Evolutionary conservation across 2,888 invertebrate genomes (phyloP).

Genomic region (Athalia cordata): DNA sequence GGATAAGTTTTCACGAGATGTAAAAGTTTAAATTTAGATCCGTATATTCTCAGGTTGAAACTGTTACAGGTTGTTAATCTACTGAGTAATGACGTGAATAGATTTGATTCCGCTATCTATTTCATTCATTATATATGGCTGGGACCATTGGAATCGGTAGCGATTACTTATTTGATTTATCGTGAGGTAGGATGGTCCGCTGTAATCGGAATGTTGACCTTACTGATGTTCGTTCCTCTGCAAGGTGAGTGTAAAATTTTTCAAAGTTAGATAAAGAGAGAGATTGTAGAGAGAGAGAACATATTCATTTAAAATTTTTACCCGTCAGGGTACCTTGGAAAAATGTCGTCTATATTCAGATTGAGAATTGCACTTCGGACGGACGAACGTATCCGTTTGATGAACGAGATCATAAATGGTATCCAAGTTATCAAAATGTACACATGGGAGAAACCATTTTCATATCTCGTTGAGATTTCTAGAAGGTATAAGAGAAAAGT

Average conservation of each 20-base stretch:
- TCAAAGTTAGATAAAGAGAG: not conserved
- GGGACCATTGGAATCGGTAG: conserved; percentile 82
- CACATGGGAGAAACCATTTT: conserved; percentile 90
- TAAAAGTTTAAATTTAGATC: too few species aligned
- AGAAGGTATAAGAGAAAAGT: conserved; percentile 72
- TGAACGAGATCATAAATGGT: conserved; percentile 93
- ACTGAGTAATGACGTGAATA: conserved; percentile 86
- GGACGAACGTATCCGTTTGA: conserved; percentile 89
- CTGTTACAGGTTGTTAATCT: conserved; percentile 76
- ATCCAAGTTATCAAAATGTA: conserved; percentile 94
- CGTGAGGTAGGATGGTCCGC: conserved; percentile 76
- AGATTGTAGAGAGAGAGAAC: too few species aligned
- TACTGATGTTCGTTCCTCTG: conserved; percentile 74
- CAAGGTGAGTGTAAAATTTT: conserved; percentile 65
- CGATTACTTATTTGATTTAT: conserved; percentile 75
- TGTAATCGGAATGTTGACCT: conserved; percentile 75
- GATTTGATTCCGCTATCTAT: conserved; percentile 82
- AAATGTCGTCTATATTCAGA: conserved; percentile 74
- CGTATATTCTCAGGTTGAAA: not conserved
- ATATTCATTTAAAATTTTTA: not conserved
- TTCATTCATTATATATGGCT: conserved; percentile 86
- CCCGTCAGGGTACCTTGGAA: conserved; percentile 59
- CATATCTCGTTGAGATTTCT: conserved; percentile 76
- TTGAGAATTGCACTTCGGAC: conserved; percentile 85
- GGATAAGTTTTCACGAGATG: too few species aligned